phyloP scores from a whole-genome alignment of 2,888 invertebrate species.

The Shargacucullia verbasci region DNA sequence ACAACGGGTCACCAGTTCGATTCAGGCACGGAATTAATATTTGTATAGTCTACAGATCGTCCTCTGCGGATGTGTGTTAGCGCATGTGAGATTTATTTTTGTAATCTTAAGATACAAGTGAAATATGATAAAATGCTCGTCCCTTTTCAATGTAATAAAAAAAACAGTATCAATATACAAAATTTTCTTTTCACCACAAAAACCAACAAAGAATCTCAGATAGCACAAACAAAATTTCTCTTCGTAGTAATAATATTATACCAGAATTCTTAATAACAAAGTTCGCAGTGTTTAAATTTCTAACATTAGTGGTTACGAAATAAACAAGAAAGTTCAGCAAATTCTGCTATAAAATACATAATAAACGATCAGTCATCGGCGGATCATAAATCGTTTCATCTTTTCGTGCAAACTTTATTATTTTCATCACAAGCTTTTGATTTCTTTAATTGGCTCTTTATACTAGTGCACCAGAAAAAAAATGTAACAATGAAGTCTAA shows the following conservation, averaged over 20 bases:
- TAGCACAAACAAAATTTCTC: constrained; percentile 21
- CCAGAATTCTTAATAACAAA: constrained; percentile 38
- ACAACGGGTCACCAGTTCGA: too few relatives aligned
- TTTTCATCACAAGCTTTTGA: constrained; percentile 40
- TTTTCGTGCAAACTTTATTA: constrained; percentile 61
- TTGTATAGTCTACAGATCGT: too few relatives aligned
- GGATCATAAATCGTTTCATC: constrained; percentile 64
- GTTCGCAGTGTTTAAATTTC: constrained; percentile 40
- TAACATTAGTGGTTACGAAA: constrained; percentile 45
- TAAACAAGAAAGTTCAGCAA: constrained; percentile 55
- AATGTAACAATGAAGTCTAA: too few relatives aligned
- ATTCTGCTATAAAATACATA: constrained; percentile 59
- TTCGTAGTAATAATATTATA: constrained; percentile 33
- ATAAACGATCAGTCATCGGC: constrained; percentile 63
- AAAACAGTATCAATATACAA: too few relatives aligned
- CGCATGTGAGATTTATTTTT: too few relatives aligned
- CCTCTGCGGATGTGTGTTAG: too few relatives aligned
- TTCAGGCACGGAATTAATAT: too few relatives aligned
- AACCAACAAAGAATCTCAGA: neutral
- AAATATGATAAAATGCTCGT: too few relatives aligned
- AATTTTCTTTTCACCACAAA: neutral
- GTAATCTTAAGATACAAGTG: too few relatives aligned
- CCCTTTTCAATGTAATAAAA: too few relatives aligned
- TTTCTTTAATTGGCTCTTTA: too few relatives aligned
- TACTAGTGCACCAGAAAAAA: too few relatives aligned